Evolutionary conservation across 2,113 vertebrate species (phyloP), one percentile per base, ranked within the genome.

Genomic region (Salvelinus sp.): DNA sequence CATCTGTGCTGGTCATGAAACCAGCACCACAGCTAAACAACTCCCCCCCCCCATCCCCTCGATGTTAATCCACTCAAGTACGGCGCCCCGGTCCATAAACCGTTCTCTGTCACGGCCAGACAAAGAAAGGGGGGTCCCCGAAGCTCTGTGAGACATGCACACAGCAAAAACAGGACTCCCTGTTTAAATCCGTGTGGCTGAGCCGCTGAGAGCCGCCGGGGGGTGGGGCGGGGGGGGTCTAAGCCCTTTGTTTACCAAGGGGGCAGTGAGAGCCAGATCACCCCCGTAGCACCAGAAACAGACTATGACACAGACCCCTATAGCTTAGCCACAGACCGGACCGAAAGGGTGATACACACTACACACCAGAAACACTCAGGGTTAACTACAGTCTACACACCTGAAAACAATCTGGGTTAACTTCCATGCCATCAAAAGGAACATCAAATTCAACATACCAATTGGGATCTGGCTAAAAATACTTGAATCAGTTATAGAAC

Each of bases 1-100:
- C 87, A 91, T 80, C 85, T 84, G 83, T 86, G 82, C 73, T 63
- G 72, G 81, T 81, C 81, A 77, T 82, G 79, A 80, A 81, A 82
- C 71, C 73, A 64, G 69, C 74, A 70, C 69, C 77, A 89, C 92
- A 92, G 91, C 92, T 93, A 89, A 92, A 87, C 30, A n/a, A 85
- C 78, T 66, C 69, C 28, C 28, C 60, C 72, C 44, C 65, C 76
- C 73, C n/a, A n/a, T n/a, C n/a, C 63, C 72, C 79, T 76, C 80
- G 75, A 87, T 68, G 72, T 73, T 90, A 91, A 91, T 90, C 89
- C 78, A 82, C 77, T 90, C 86, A 88, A 84, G 86, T 88, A 87
- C 81, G 86, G 27, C 77, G 69, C 80, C 79, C 48, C 23, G 0
- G 44, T 76, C 81, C 65, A 74, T 90, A 92, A 92, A 89, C 84